Evolutionary conservation across 2,888 invertebrate species (phyloP), one percentile per base, ranked within the genome.

Genomic region (Acleris literana): DNA sequence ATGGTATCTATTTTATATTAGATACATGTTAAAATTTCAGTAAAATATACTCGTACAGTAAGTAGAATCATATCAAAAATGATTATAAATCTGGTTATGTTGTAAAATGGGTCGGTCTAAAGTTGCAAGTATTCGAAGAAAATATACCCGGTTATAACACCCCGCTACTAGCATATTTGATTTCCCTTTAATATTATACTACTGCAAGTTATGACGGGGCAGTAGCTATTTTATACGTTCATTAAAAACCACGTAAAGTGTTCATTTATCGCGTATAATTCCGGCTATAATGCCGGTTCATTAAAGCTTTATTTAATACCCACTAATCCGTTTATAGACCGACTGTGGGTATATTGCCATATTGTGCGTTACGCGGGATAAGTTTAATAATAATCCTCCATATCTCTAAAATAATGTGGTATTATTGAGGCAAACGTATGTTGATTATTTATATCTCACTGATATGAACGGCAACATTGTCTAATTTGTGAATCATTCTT

Each of bases 251-350:
- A 63, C 18, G 25, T 57, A 52, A 57, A 57, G 57, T 57, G 17
- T 33, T 48, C 52, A 39, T 64, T 39, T 58, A 64, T 58, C 33
- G 44, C 53, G 39, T 59, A 59, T 18, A 33, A 43, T 33, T 33
- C 33, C 25, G 3, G 49, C 39, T 49, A 49, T 59, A 54, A 64
- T 51, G 54, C 13, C 43, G 49, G 18, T 55, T 44, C 43, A 64
- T 55, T 65, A 43, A 48, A 48, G 25, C 48, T 49, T 25, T 18
- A 18, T 54, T 59, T 64, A 11, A 49, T 59, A 39, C 25, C 48
- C 64, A 48, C 39, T 64, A 64, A 59, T 64, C 58, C 53, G 18
- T 59, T 59, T 59, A 64, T 18, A 25, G 48, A 22, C 46, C 46
- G 44, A 46, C 33, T 49, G 7, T 18, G 33, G 20, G 25, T 22